Evolutionary conservation across 2,797 vertebrate genomes (phyloP).

Genomic region (Intellagama lesueurii): DNA sequence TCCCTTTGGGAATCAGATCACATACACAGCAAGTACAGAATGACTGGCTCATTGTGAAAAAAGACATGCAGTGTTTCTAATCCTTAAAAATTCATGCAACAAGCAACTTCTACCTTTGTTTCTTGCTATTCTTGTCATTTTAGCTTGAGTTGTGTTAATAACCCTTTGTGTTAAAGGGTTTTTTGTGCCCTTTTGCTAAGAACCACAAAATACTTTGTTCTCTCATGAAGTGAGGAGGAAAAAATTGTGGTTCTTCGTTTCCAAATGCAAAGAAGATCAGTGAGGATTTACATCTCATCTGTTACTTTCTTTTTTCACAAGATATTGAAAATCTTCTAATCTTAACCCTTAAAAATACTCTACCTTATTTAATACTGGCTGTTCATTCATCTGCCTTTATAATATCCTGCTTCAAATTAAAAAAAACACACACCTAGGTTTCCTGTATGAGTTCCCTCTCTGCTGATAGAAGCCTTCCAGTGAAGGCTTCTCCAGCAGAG

Average conservation of each 20-base stretch:
- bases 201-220: no score
- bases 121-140: no score
- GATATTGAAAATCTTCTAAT: neutral
- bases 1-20: no score
- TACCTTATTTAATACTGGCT: neutral
- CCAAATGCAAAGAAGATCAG: neutral
- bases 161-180: neutral
- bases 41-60: no score
- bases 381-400: neutral
- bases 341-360: neutral
- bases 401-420: neutral
- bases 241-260: neutral
- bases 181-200: no score
- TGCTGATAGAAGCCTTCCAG: neutral
- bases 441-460: neutral
- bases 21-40: no score
- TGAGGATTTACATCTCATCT: neutral
- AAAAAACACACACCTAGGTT: neutral
- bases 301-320: neutral
- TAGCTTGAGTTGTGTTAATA: neutral
- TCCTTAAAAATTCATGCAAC: no score
- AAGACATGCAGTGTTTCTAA: no score
- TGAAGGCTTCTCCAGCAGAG: neutral
- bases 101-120: no score
- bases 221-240: no score